phyloP scores from a whole-genome alignment of 1,140 invertebrate genomes.

The Drosophila saltans region DNA sequence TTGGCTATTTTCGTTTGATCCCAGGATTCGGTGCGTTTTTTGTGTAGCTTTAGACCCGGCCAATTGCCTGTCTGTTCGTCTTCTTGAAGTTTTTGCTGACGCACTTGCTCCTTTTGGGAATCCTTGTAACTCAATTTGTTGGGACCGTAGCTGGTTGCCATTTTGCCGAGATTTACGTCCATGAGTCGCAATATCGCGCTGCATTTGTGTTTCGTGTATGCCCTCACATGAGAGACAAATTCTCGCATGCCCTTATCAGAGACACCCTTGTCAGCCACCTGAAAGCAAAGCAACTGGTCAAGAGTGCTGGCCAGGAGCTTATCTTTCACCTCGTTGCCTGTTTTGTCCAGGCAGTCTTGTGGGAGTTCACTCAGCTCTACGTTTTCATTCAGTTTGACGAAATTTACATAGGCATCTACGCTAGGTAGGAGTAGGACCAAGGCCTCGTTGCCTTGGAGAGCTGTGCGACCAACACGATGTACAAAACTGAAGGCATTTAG shows the following conservation, averaged over 20 bases:
- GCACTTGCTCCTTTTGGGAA: slow-evolving; percentile 89
- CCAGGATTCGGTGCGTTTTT: slow-evolving; percentile 89
- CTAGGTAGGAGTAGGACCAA: slow-evolving; percentile 92
- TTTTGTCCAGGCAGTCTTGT: slow-evolving; percentile 39
- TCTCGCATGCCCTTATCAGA: slow-evolving; percentile 95
- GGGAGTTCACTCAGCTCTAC: slow-evolving; percentile 85
- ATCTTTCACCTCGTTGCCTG: background rate
- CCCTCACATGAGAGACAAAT: slow-evolving; percentile 97
- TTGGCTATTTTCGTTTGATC: slow-evolving; percentile 91
- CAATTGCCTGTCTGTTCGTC: slow-evolving; percentile 91
- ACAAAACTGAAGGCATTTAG: slow-evolving; percentile 92
- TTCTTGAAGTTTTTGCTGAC: slow-evolving; percentile 89
- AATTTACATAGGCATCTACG: slow-evolving; percentile 96
- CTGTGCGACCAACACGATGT: slow-evolving; percentile 96
- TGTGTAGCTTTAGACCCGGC: slow-evolving; percentile 88
- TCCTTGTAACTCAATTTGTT: slow-evolving; percentile 93
- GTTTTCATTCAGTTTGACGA: slow-evolving; percentile 96
- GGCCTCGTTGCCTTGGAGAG: slow-evolving; percentile 93
- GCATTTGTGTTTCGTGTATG: slow-evolving; percentile 98
- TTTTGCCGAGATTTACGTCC: slow-evolving; percentile 93
- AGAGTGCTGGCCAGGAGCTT: slow-evolving; percentile 37
- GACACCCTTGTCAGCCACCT: slow-evolving; percentile 87
- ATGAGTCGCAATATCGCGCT: slow-evolving; percentile 94
- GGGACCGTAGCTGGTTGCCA: slow-evolving; percentile 94
- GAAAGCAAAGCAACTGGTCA: slow-evolving; percentile 63